phyloP scores from a whole-genome alignment of 2,113 vertebrate genomes.

The Hiodon alosoides region DNA sequence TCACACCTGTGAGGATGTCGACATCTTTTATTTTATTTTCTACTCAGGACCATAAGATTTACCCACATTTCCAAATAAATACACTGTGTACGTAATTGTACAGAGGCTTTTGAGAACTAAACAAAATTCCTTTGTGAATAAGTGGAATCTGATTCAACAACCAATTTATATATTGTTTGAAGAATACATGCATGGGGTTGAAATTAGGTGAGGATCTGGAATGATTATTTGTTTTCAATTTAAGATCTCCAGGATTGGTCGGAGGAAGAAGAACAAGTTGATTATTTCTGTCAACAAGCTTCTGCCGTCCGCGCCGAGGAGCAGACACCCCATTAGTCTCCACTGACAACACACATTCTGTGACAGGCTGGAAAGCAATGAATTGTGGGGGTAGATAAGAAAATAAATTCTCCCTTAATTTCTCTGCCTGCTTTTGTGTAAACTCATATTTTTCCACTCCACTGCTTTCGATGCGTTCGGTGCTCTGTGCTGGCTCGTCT shows the following conservation, averaged over 20 bases:
- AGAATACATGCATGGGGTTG: conserved; percentile 21
- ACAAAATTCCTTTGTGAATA: conserved; percentile 9
- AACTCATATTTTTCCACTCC: conserved; percentile 49
- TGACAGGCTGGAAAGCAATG: conserved; percentile 42
- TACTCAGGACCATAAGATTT: background rate
- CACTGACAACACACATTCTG: conserved; percentile 36
- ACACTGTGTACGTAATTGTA: background rate
- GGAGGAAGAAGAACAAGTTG: conserved; percentile 42
- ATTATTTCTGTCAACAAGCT: conserved; percentile 49
- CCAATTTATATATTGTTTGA: conserved; percentile 11
- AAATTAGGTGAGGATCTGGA: conserved; percentile 49
- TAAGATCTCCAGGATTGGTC: conserved; percentile 58
- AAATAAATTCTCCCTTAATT: conserved; percentile 55
- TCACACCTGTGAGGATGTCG: background rate
- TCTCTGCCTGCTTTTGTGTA: conserved; percentile 48
- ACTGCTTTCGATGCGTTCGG: conserved; percentile 33
- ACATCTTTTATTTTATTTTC: background rate
- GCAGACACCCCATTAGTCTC: conserved; percentile 43
- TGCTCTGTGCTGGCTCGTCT: conserved; percentile 21
- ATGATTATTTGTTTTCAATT: conserved; percentile 71
- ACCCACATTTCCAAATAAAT: background rate
- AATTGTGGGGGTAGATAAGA: conserved; percentile 37
- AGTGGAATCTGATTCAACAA: conserved; percentile 2
- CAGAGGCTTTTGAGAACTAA: conserved; percentile 1
- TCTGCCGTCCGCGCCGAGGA: conserved; percentile 27